These are phyloP conservation scores for Brachystomella parvula DNA, from an alignment of 1,140 invertebrate species.

Conservation along the genomic window DNA sequence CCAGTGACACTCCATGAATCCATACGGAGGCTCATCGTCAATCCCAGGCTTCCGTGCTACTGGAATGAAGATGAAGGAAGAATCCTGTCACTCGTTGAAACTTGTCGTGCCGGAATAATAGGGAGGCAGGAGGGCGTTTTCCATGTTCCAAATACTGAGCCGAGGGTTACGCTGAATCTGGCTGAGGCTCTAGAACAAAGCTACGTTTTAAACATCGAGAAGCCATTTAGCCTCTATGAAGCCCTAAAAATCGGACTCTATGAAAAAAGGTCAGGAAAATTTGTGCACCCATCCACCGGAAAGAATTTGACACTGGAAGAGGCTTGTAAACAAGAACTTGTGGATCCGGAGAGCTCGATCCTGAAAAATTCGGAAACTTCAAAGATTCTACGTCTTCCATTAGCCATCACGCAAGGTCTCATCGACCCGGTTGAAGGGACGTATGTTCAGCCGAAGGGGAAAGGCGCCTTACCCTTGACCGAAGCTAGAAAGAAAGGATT, in stretches of 20 bases:
- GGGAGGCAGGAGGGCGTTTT: constrained; percentile 70
- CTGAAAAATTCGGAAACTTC: constrained; percentile 63
- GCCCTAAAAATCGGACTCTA: constrained; percentile 73
- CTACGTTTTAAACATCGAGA: constrained; percentile 76
- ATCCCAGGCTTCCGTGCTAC: constrained; percentile 68
- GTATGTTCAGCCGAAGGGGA: constrained; percentile 56
- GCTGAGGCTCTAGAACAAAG: constrained; percentile 64
- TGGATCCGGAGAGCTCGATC: constrained; percentile 68
- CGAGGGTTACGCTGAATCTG: constrained; percentile 10
- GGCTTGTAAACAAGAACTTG: constrained; percentile 67
- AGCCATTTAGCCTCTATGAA: constrained; percentile 71
- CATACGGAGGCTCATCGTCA: constrained; percentile 67
- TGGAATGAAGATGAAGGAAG: constrained; percentile 62
- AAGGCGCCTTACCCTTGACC: constrained; percentile 55
- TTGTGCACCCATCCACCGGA: constrained; percentile 73
- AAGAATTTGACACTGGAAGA: constrained; percentile 67
- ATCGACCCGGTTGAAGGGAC: constrained; percentile 63
- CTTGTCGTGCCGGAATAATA: constrained; percentile 71
- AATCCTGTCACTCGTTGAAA: constrained; percentile 63
- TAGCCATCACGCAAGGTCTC: constrained; percentile 63
- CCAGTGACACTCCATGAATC: constrained; percentile 75
- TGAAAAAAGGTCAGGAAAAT: constrained; percentile 58
- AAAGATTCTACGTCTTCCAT: constrained; percentile 62
- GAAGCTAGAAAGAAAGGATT: constrained; percentile 63
- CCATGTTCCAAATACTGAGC: constrained; percentile 58